Evolutionary conservation across 2,113 vertebrate species (phyloP), one percentile per base, ranked within the genome.

Genomic region (Theristicus caerulescens): DNA sequence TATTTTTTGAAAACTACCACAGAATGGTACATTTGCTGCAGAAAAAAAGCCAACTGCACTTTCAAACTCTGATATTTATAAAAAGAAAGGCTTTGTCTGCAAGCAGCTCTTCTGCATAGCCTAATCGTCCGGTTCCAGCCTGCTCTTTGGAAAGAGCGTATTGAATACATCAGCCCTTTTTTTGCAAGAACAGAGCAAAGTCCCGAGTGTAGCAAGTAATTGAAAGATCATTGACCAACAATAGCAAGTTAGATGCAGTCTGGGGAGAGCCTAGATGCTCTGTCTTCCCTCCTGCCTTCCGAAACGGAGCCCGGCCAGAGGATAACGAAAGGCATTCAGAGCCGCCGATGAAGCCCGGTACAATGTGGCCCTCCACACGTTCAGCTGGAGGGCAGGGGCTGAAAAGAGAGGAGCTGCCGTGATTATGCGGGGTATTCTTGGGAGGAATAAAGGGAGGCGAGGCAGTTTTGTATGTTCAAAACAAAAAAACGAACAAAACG

Each of bases 201-300:
- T 91, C 83, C 92, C 16, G 6, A 82, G 65, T 6, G 15, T 47
- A 90, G 47, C 74, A 79, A 96, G 86, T 66, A 82, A 89, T 38
- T 94, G 77, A 89, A 89, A 94, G 93, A 87, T 86, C 66, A 13
- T 73, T 89, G 89, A 79, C 49, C 73, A 42, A 95, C 94, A 93
- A 73, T 25, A 88, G 69, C n/a, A 52, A 72, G 88, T 89, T 44
- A 64, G 82, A 78, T 34, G 59, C 90, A 51, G 85, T 74, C 69
- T 71, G 76, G 69, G 67, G 67, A 92, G 73, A 81, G 72, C 76
- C 67, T 71, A 15, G 19, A 57, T 74, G 70, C 57, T 59, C 69
- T 62, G 57, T 79, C 40, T 61, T 86, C 81, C 72, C 64, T 65
- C 58, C 19, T 70, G 42, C 82, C 76, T 64, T n/a, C 90, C 25